Evolutionary conservation across 2,797 vertebrate species (phyloP), one percentile per base, ranked within the genome.

Genomic region (Melopsittacus undulatus): DNA sequence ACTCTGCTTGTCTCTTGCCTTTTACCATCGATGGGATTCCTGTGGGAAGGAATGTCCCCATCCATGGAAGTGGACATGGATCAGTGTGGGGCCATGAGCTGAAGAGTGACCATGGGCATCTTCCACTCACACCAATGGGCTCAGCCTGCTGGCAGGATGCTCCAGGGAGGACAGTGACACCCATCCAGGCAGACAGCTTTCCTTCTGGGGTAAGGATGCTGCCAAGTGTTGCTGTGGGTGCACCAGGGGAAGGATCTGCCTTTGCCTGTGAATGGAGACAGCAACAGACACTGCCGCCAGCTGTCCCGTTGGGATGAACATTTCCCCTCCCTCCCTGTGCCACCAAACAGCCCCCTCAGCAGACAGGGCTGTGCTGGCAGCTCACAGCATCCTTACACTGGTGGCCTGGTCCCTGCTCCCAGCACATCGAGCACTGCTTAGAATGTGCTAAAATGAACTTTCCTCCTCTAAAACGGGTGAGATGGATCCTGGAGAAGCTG

Each of bases 1-100:
- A 13, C 43, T 40, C 49, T 57, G 76, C 88, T 57, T 40, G 40
- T 56, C 32, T 56, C 13, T 36, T 61, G 67, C 42, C 32, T 51
- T 30, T 30, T 22, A 30, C 21, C 15, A 3, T 34, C 0, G 0
- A 1, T 1, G 2, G 34, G 11, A 11, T 8, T 20, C 14, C 26
- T 23, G 9, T 4, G 9, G 45, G 61, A 29, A 9, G 48, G 32
- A 77, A 45, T 23, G 29, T 1, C 68, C 40, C n/a, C 4, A 2
- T 36, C 52, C 26, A 0, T 14, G 73, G 61, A 38, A 62, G 18
- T 5, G 29, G 36, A 2, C 27, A 87, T 23, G 40, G 70, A 21
- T 34, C 22, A 7, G 30, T 5, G 18, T 27, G 57, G 13, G 63
- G 26, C 36, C 54, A 83, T 8, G n/a, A 23, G 14, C 30, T 24